Evolutionary conservation across 2,113 vertebrate genomes (phyloP).

Genomic region (Muscicapa adusta): DNA sequence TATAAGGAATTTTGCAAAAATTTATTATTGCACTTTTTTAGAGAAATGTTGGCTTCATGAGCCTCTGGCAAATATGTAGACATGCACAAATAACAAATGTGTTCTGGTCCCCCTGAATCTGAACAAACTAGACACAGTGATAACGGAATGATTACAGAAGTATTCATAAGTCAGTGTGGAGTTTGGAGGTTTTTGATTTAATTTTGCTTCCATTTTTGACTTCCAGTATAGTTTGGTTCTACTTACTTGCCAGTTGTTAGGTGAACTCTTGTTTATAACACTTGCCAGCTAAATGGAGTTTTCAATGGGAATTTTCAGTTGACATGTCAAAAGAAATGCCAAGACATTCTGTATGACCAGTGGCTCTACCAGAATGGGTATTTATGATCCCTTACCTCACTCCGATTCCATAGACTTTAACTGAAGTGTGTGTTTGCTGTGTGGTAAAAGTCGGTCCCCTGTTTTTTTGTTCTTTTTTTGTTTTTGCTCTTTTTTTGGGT

Average conservation of each 20-base stretch:
- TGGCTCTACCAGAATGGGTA: slow-evolving; percentile 10
- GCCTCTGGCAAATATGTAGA: slow-evolving; percentile 17
- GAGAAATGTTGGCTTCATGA: not conserved
- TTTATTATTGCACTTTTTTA: not conserved
- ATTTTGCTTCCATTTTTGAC: not conserved
- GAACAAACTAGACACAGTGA: not conserved
- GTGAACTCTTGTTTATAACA: slow-evolving; percentile 1
- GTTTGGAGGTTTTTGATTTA: not conserved
- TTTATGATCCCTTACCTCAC: not conserved
- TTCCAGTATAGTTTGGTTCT: not conserved
- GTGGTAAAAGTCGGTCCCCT: slow-evolving; percentile 46
- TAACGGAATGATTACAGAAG: not conserved
- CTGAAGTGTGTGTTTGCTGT: slow-evolving; percentile 50
- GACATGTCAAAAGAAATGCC: not conserved
- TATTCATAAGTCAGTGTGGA: not conserved
- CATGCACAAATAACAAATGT: slow-evolving; percentile 50
- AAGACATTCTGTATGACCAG: slow-evolving; percentile 4
- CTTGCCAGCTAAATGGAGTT: not conserved
- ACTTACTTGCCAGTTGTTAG: not conserved
- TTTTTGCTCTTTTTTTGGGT: not conserved
- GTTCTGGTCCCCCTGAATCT: not conserved
- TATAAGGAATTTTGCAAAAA: not conserved
- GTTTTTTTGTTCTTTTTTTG: not conserved
- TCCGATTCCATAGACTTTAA: not conserved
- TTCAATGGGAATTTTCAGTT: not conserved